Percentiles rank a stretch among this genome's conserved stretches.
phyloP scores from a whole-genome alignment of 2,113 vertebrate genomes.

The Etheostoma spectabile region DNA sequence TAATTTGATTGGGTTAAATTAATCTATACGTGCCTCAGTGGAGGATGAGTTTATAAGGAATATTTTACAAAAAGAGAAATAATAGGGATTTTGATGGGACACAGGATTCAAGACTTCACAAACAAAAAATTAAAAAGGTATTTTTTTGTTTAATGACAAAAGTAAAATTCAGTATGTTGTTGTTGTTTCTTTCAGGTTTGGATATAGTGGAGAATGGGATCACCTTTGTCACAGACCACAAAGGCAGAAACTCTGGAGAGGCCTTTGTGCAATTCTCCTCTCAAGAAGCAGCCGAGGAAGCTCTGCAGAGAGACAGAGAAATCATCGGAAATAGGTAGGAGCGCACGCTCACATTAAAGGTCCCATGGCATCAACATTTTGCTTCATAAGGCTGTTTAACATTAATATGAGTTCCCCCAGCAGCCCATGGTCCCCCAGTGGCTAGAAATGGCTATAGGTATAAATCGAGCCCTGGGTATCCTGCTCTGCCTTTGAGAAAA shows the following conservation, averaged over 20 bases:
- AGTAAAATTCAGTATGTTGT: background rate
- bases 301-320: constrained; percentile 86
- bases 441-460: too few species aligned
- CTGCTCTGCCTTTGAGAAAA: too few species aligned
- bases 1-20: background rate
- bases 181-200: constrained; percentile 61
- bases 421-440: too few species aligned
- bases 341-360: too few species aligned
- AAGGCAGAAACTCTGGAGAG: constrained; percentile 87
- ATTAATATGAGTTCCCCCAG: too few species aligned
- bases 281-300: constrained; percentile 87
- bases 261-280: constrained; percentile 92
- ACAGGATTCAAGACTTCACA: background rate
- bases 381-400: too few species aligned
- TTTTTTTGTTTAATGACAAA: background rate
- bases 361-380: too few species aligned
- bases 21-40: background rate
- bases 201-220: constrained; percentile 69
- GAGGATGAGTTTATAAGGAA: background rate
- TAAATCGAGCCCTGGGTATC: too few species aligned
- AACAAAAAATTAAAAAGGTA: background rate
- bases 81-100: background rate
- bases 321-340: constrained; percentile 90
- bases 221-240: constrained; percentile 81
- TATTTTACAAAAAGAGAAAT: background rate